Percentiles rank a stretch among this genome's conserved stretches.
phyloP scores from a whole-genome alignment of 2,113 vertebrate species.

The Microcebus griseorufus region DNA sequence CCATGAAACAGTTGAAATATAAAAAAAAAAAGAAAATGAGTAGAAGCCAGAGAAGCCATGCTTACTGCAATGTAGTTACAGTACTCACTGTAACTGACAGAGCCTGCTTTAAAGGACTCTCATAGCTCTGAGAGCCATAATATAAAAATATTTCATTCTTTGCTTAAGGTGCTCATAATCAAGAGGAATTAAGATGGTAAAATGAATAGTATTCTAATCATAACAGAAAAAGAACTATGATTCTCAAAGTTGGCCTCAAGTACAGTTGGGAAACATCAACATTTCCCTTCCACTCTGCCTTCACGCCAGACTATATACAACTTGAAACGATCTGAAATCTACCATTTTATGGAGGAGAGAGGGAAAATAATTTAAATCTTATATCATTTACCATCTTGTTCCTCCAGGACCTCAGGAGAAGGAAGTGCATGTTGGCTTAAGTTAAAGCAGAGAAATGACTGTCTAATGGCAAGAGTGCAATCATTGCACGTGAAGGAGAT shows the following conservation, averaged over 20 bases:
- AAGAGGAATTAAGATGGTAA: background rate
- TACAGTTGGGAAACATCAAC: background rate
- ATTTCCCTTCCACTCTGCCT: background rate
- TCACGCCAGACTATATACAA: background rate
- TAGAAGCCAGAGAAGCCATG: background rate
- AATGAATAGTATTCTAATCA: background rate
- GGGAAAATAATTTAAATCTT: background rate
- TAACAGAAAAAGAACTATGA: background rate
- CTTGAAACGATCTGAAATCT: background rate
- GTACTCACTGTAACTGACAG: background rate
- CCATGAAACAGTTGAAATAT: background rate
- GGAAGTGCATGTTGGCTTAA: background rate
- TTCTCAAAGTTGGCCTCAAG: background rate
- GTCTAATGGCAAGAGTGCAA: background rate
- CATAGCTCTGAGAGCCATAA: background rate
- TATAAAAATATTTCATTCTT: background rate
- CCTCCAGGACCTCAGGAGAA: background rate
- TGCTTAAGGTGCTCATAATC: background rate
- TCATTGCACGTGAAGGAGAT: background rate
- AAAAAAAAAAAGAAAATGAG: slow-evolving; percentile 44
- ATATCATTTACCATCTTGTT: background rate
- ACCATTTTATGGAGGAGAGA: background rate
- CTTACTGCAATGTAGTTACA: background rate
- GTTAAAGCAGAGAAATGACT: background rate
- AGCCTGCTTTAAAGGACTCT: background rate